phyloP scores from a whole-genome alignment of 2,888 invertebrate genomes.

The Acanthococcus lagerstroemiae region DNA sequence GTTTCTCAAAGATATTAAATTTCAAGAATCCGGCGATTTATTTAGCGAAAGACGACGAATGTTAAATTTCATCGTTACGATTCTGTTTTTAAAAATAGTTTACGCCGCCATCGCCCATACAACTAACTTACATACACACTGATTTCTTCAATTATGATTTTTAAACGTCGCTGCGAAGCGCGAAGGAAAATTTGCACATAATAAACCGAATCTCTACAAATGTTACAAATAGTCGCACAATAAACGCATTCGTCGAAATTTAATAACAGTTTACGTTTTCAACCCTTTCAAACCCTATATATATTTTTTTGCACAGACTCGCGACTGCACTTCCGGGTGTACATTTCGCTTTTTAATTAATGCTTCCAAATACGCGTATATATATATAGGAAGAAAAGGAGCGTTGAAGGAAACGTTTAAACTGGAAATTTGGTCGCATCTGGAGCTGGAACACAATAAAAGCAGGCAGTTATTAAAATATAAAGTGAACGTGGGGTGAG shows the following conservation, averaged over 20 bases:
- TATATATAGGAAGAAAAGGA: conserved; percentile 10
- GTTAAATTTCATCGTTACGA: too few relatives aligned
- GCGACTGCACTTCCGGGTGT: conserved; percentile 18
- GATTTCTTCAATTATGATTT: too few relatives aligned
- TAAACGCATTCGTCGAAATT: neutral
- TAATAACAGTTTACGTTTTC: neutral
- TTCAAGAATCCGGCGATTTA: too few relatives aligned
- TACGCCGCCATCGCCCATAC: too few relatives aligned
- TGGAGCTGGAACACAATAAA: conserved; percentile 27
- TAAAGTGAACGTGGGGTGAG: conserved; percentile 22
- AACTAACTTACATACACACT: too few relatives aligned
- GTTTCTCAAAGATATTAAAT: too few relatives aligned
- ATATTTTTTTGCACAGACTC: conserved; percentile 16
- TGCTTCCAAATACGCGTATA: neutral
- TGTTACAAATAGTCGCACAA: neutral
- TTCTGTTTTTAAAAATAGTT: too few relatives aligned
- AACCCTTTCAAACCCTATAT: neutral
- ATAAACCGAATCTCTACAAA: too few relatives aligned
- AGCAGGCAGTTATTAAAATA: conserved; percentile 29
- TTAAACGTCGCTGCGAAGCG: too few relatives aligned
- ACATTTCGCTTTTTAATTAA: conserved; percentile 22
- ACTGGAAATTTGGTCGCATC: conserved; percentile 29
- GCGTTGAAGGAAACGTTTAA: conserved; percentile 28
- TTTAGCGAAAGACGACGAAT: too few relatives aligned
- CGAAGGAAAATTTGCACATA: too few relatives aligned